Evolutionary conservation across 2,797 vertebrate species (phyloP), one percentile per base, ranked within the genome.

Genomic region (Holocentrus rufus): DNA sequence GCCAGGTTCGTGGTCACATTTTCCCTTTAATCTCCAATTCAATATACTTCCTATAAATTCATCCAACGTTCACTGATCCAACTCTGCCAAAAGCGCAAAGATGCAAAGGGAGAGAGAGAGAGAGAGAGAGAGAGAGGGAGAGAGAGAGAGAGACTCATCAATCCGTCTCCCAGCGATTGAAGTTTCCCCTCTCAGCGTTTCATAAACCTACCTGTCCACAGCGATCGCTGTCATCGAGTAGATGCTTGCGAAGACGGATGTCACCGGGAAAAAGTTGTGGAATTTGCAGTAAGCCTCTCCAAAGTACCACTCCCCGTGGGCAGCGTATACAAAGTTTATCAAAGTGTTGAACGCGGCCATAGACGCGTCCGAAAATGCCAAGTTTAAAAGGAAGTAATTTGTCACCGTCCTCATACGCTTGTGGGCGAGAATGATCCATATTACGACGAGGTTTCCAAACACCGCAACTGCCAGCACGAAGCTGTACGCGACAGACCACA

Each of bases 211-310:
- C 98, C 98, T 97, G 95, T 99, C 97, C 82, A 98, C 96, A 4
- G 98, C 95, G 49, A 99, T 98, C 0, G 97, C 98, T 5, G 96
- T 97, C 98, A 99, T 99, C 72, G 97, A 99, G 89, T 98, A 99
- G 93, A 99, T 99, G 94, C 98, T 98, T 66, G 97, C 97, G 46
- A 99, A 99, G 81, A 98, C 95, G 0, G 98, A 96, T 0, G 97
- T 96, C 74, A 99, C 97, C 0, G 98, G 98, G 83, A 99, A 99
- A 92, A 98, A 98, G 95, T 99, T 99, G 89, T 99, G 98, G 91
- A 99, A 99, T 88, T 95, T 97, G 86, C 98, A 99, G 85, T 99
- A 99, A 58, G 93, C 93, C 60, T 97, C 92, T 1, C 97, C 98
- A 61, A 98, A 99, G 93, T 99, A 98, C 98, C 98, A 99, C 50